phyloP scores from a whole-genome alignment of 2,113 vertebrate genomes.

The Sisor rabdophorus region DNA sequence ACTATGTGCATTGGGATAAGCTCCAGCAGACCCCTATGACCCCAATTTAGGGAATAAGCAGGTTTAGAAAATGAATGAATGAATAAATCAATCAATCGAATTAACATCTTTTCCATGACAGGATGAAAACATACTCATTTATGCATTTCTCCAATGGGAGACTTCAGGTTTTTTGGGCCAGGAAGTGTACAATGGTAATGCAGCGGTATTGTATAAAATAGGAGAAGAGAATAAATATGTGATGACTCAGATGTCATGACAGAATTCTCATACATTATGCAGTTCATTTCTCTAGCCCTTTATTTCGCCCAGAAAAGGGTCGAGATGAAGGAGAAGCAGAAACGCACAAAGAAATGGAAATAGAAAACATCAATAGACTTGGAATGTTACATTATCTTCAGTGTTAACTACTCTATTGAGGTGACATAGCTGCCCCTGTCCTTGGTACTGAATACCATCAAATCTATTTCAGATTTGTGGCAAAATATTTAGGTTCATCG shows the following conservation, averaged over 20 bases:
- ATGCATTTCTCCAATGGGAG: too few relatives aligned
- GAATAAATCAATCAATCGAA: too few relatives aligned
- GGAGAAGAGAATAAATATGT: constrained; percentile 15
- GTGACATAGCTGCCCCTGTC: constrained; percentile 3
- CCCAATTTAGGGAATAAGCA: too few relatives aligned
- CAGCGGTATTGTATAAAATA: not conserved
- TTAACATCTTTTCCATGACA: too few relatives aligned
- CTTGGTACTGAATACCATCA: constrained; percentile 27
- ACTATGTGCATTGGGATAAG: too few relatives aligned
- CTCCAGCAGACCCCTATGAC: too few relatives aligned
- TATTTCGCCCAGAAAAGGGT: not conserved
- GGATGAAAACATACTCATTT: too few relatives aligned
- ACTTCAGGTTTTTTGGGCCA: too few relatives aligned
- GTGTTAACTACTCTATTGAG: not conserved
- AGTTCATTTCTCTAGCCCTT: constrained; percentile 15
- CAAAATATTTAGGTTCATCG: not conserved
- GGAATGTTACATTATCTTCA: not conserved
- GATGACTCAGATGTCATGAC: constrained; percentile 18
- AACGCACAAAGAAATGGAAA: not conserved
- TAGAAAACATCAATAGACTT: not conserved
- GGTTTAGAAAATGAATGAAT: too few relatives aligned
- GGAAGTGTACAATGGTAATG: not conserved
- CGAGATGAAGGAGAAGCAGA: constrained; percentile 18
- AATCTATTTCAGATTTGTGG: not conserved
- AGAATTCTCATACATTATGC: constrained; percentile 6